A percentile compares a stretch with the other conserved stretches of the same genome.
Evolutionary conservation across 2,797 vertebrate genomes (phyloP).

Genomic region (Passerculus sandwichensis): DNA sequence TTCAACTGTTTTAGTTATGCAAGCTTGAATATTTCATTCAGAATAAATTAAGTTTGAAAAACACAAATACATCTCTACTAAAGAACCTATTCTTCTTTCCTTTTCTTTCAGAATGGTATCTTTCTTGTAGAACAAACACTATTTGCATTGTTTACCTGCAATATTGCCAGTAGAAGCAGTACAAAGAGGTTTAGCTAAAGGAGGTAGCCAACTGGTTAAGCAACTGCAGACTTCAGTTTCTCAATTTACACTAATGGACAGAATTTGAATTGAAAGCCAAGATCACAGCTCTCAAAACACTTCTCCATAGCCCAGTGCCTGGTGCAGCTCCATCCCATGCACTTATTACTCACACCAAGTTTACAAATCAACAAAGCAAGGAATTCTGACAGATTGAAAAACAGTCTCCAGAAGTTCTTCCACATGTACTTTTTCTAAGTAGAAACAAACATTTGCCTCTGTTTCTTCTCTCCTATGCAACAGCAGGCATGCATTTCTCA

Average conservation of each 20-base stretch:
- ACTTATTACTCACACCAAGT: background rate
- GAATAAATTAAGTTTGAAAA: constrained; percentile 41
- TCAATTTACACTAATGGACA: background rate
- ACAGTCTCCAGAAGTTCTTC: background rate
- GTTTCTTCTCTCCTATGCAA: background rate
- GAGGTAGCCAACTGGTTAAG: constrained; percentile 1
- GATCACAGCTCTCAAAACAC: background rate
- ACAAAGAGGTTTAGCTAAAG: background rate
- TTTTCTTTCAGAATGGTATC: background rate
- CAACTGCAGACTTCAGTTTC: constrained; percentile 4
- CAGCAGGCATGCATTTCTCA: background rate
- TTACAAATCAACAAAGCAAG: background rate
- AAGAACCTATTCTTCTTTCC: background rate
- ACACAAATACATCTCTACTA: background rate
- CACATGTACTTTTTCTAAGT: background rate
- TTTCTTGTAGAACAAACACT: constrained; percentile 26
- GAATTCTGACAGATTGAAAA: background rate
- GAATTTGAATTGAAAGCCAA: background rate
- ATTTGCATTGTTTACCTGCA: background rate
- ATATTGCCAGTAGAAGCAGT: background rate
- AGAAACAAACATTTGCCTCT: background rate
- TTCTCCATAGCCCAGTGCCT: background rate
- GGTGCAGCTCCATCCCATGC: background rate
- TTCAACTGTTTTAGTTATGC: constrained; percentile 32
- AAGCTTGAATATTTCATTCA: constrained; percentile 35